Base-by-base conservation (phyloP, 2,888 invertebrate species). In the Palloptera scutellata region DNA sequence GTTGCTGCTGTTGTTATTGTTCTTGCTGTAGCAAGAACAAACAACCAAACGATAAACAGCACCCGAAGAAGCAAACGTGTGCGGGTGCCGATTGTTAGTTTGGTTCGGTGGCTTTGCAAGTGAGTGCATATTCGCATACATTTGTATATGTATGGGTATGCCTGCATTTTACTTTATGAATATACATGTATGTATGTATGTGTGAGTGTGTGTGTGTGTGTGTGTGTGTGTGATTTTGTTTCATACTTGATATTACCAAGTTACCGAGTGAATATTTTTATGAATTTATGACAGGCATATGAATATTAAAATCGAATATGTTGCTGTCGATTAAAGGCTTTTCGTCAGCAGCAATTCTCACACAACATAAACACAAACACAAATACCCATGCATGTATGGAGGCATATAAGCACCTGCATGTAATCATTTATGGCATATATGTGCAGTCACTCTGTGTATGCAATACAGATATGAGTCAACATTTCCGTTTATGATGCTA, bases 301-400 rank as follows among this genome's bases (percentile, higher is more conserved):
- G 79, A 80, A 80, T 80, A 81, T 81, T 81, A 77, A 80, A 80
- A 80, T 81, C 78, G 79, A 80, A 81, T 80, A 81, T 79, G 77
- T 79, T 79, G 74, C 76, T 74, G 80, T 78, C 80, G 79, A 81
- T 79, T 79, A 79, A 79, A 81, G 76, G 79, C 75, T 79, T 79
- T 80, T 75, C 76, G 73, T 79, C 70, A 67, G 51, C 45, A 51
- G 13, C 17, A 30, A 30, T 6, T 30, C 30, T 30, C 30, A 30
- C 30, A 48, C 52, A 58, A 12, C 54, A 17, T 55, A 30, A 19
- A n/a, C 15, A 40, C 5, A 10, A 53, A 60, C 60, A 65, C 45
- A 54, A 9, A 45, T 17, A 66, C 58, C 42, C 57, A 64, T n/a
- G 48, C 17, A 63, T n/a, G 63, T 19, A 42, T 15, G 42, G 17